Percentiles rank a stretch among this genome's conserved stretches.
These are phyloP conservation scores for Delichon dasypus DNA, from an alignment of 2,797 vertebrate species.

Conservation along the genomic window DNA sequence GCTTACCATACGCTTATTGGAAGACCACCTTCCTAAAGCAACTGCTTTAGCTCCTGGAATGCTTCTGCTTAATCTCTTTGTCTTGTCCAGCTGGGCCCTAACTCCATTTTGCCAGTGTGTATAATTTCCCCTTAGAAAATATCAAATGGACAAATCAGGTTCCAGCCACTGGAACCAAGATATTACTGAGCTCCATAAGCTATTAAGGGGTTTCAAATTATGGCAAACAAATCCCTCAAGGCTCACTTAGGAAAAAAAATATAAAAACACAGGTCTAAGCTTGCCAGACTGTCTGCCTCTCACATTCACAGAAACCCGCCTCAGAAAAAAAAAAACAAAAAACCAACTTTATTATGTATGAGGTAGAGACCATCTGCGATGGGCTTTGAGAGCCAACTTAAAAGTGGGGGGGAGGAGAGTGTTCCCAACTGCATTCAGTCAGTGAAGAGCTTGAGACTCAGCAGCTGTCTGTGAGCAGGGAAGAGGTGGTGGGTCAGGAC, in stretches of 20 bases:
- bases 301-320: constrained; percentile 6
- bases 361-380: constrained; percentile 37
- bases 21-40: background rate
- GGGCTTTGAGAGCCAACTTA: background rate
- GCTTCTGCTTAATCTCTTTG: background rate
- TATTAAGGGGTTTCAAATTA: background rate
- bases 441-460: background rate
- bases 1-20: background rate
- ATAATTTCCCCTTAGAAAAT: background rate
- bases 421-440: background rate
- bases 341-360: constrained; percentile 38
- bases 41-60: background rate
- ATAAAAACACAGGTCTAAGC: constrained; percentile 24
- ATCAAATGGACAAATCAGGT: background rate
- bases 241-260: constrained; percentile 3
- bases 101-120: background rate
- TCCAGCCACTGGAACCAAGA: background rate
- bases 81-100: background rate
- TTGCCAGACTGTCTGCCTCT: constrained; percentile 34
- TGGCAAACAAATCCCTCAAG: constrained; percentile 1
- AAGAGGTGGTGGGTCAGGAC: background rate
- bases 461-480: background rate
- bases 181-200: background rate
- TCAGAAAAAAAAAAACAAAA: constrained; percentile 7
- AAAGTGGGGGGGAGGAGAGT: background rate